These are phyloP conservation scores for Notolabrus celidotus DNA, from an alignment of 2,797 vertebrate species.

Conservation along the genomic window DNA sequence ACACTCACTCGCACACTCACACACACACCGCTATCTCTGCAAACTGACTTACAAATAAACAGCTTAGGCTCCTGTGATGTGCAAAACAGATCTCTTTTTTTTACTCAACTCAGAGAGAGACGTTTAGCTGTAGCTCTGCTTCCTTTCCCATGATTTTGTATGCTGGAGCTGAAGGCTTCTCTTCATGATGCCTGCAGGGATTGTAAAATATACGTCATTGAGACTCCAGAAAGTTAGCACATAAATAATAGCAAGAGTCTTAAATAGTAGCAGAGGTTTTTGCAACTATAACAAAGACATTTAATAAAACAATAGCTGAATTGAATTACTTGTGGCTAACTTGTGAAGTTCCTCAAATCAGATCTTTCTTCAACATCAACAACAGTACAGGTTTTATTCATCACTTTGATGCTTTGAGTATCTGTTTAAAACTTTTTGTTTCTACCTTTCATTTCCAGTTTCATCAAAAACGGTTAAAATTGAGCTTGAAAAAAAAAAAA, in stretches of 20 bases:
- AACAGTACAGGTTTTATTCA: no score
- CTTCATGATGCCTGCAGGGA: constrained; percentile 22
- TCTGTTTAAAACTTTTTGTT: no score
- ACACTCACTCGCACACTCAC: constrained; percentile 34
- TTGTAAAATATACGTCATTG: background rate
- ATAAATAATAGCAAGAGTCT: background rate
- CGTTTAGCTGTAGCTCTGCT: constrained; percentile 64
- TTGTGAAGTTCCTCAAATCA: background rate
- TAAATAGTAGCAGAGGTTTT: background rate
- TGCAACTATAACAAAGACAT: background rate
- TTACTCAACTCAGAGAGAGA: constrained; percentile 45
- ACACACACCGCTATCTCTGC: constrained; percentile 50
- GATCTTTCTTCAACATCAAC: background rate
- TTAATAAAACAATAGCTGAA: background rate
- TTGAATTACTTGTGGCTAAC: no score
- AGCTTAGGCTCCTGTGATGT: constrained; percentile 82
- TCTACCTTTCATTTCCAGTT: no score
- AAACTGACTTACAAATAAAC: constrained; percentile 78
- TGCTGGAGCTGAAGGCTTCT: constrained; percentile 33
- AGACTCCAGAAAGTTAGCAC: background rate
- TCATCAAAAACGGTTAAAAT: no score
- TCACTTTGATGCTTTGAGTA: no score
- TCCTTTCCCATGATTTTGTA: constrained; percentile 52
- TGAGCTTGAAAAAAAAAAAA: no score
- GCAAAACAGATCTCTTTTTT: constrained; percentile 75